Evolutionary conservation across 2,888 invertebrate genomes (phyloP).

Genomic region (Drosophila fulvimacula): DNA sequence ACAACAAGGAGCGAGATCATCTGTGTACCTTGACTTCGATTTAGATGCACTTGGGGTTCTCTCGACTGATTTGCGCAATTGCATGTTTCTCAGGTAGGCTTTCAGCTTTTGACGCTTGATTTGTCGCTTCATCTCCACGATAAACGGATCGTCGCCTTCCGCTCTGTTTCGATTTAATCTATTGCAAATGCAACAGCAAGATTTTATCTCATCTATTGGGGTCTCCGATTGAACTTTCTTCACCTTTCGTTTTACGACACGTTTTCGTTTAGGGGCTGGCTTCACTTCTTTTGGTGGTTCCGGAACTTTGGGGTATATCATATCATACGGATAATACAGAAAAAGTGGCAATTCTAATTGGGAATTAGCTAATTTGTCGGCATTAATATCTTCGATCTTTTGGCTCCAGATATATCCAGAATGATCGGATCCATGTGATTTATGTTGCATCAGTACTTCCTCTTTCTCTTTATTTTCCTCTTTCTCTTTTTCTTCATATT

Average conservation of each 20-base stretch:
- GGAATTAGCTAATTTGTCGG: neutral
- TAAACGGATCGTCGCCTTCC: slow-evolving; percentile 33
- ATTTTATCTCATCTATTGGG: neutral
- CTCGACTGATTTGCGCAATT: neutral
- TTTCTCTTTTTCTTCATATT: too few species aligned
- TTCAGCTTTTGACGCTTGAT: slow-evolving; percentile 44
- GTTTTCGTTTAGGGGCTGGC: neutral
- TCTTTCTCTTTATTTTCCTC: too few species aligned
- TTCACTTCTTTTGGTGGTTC: neutral
- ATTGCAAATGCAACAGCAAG: slow-evolving; percentile 43
- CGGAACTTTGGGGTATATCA: too few species aligned
- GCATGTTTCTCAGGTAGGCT: slow-evolving; percentile 38
- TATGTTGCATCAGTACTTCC: too few species aligned
- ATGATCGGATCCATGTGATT: too few species aligned
- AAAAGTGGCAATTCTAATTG: neutral
- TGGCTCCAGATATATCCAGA: neutral
- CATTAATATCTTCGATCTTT: neutral
- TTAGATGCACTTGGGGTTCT: neutral
- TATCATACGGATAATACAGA: slow-evolving; percentile 26
- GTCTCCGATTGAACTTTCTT: neutral
- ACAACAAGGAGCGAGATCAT: slow-evolving; percentile 19
- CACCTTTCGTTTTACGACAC: neutral
- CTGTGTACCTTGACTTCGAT: neutral
- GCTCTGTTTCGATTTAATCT: slow-evolving; percentile 11
- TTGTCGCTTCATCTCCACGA: slow-evolving; percentile 45